Percentiles rank a stretch among this genome's conserved stretches.
These are phyloP conservation scores for Prionailurus viverrinus DNA, from an alignment of 2,113 vertebrate genomes.

Conservation along the genomic window DNA sequence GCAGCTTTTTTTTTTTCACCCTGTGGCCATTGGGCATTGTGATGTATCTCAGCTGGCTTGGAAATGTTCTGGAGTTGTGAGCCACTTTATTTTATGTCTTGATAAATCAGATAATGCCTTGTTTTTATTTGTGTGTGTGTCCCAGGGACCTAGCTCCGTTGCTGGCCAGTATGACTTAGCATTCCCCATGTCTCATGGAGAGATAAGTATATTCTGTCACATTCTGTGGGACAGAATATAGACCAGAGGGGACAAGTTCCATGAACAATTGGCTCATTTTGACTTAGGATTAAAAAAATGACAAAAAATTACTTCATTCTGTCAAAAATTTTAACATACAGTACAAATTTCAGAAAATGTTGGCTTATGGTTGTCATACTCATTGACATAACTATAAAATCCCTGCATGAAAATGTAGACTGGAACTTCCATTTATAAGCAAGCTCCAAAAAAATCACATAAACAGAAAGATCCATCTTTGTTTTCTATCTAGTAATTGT, in stretches of 20 bases:
- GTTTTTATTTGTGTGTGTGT: neutral
- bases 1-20: neutral
- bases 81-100: neutral
- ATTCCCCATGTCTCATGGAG: neutral
- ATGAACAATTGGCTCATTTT: constrained; percentile 15
- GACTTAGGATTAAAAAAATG: neutral
- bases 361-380: constrained; percentile 11
- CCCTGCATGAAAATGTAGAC: neutral
- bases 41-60: neutral
- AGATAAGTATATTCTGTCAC: neutral
- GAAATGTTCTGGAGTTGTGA: neutral
- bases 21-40: neutral
- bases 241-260: neutral
- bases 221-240: neutral
- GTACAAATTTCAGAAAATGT: constrained; percentile 23
- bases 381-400: constrained; percentile 2
- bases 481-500: neutral
- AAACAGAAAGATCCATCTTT: neutral
- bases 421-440: neutral
- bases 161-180: neutral
- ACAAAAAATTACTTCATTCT: neutral
- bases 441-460: neutral
- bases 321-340: neutral
- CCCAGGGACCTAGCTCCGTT: neutral
- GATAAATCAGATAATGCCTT: neutral